phyloP scores from a whole-genome alignment of 1,140 invertebrate species.

The Drosophila ohnishii region DNA sequence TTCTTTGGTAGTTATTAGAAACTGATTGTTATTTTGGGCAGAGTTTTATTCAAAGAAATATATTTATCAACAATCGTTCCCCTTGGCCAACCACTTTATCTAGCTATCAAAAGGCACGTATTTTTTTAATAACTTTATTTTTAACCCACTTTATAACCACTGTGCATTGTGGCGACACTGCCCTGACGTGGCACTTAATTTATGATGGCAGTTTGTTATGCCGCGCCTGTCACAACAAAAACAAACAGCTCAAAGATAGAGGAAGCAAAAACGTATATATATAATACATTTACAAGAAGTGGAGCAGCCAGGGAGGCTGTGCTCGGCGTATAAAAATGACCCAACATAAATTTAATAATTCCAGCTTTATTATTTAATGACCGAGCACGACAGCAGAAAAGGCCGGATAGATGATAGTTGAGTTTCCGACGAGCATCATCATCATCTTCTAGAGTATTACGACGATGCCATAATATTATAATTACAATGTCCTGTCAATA shows the following conservation, averaged over 20 bases:
- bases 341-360: slow-evolving; percentile 82
- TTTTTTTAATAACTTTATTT: slow-evolving; percentile 2
- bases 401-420: slow-evolving; percentile 16
- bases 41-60: not conserved
- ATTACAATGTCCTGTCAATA: slow-evolving; percentile 54
- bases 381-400: slow-evolving; percentile 13
- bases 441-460: slow-evolving; percentile 7
- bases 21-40: not conserved
- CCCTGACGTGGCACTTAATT: slow-evolving; percentile 79
- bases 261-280: slow-evolving; percentile 28
- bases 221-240: slow-evolving; percentile 79
- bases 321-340: slow-evolving; percentile 73
- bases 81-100: not conserved
- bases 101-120: not conserved
- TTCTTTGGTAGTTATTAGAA: not conserved
- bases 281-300: slow-evolving; percentile 25
- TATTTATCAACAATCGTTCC: not conserved
- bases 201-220: slow-evolving; percentile 82
- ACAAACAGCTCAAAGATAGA: slow-evolving; percentile 73
- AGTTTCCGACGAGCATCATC: not conserved
- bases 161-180: slow-evolving; percentile 54
- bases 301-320: slow-evolving; percentile 11
- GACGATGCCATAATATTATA: slow-evolving; percentile 50
- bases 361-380: slow-evolving; percentile 82
- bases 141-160: slow-evolving; percentile 13